Conservation (phyloP, 2,888 invertebrate species). For the Hipparchia sbordonii region DNA sequence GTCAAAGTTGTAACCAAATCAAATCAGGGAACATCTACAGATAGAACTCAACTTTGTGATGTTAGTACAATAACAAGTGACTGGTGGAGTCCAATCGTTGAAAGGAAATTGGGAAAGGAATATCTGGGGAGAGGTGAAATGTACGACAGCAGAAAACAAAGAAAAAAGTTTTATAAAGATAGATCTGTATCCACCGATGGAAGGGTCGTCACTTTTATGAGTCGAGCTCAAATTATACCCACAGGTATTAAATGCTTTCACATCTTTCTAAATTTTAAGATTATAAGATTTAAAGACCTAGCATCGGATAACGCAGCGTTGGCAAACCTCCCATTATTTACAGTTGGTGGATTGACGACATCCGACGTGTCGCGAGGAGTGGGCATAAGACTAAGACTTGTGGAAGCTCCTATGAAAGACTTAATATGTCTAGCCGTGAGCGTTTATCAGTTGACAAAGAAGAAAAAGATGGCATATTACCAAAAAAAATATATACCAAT, state of each 20-base stretch:
- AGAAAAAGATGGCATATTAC: no score
- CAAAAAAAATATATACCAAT: no score
- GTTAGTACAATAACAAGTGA: constrained; percentile 58
- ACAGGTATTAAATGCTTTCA: constrained; percentile 41
- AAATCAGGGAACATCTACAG: constrained; percentile 53
- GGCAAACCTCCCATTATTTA: no score
- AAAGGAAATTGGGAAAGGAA: constrained; percentile 49
- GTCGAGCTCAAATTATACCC: constrained; percentile 58
- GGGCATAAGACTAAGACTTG: no score
- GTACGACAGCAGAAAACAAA: constrained; percentile 28
- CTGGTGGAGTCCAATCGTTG: constrained; percentile 68
- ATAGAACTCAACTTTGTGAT: constrained; percentile 47
- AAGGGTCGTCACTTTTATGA: constrained; percentile 57
- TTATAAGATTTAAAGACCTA: no score
- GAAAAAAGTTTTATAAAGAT: constrained; percentile 35
- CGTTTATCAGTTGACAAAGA: no score
- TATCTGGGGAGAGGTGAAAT: constrained; percentile 36
- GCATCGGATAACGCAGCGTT: no score
- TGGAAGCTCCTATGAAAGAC: no score
- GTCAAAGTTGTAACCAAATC: constrained; percentile 46
- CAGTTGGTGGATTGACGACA: no score
- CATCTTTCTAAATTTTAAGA: no score
- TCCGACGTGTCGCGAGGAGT: no score
- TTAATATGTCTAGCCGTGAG: no score
- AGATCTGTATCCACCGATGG: constrained; percentile 46